Evolutionary conservation across 2,113 vertebrate species (phyloP), one percentile per base, ranked within the genome.

Genomic region (Hiodon tergisus): DNA sequence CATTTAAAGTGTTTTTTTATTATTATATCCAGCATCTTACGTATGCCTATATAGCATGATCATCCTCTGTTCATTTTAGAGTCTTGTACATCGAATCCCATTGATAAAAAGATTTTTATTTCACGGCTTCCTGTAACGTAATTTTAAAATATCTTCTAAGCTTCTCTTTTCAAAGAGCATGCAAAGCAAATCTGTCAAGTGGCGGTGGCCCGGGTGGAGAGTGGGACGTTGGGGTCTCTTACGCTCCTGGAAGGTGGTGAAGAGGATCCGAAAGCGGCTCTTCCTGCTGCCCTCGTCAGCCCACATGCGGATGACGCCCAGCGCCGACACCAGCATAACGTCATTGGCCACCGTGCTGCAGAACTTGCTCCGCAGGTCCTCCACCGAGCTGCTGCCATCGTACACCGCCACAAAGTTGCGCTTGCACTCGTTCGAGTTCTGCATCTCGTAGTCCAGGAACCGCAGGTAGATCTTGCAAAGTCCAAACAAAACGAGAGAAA

Each of bases 241-340:
- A 99, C 97, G 97, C 87, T 98, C 96, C 95, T 96, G 95, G 82
- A 96, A 99, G 79, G 96, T 98, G 1, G 97, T 99, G 92, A 95
- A 99, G 80, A 99, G 96, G 89, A 99, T 98, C 85, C 96, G 95
- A 84, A 99, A 99, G 65, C 91, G 90, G 80, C 95, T 99, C 83
- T 85, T 95, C 5, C 97, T 91, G 69, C 97, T 99, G 76, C 94
- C 92, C 88, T 99, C 96, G 2, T 98, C 97, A 0, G 96, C 96
- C 97, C 97, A 99, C 95, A 99, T 94, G 69, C 97, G 95, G 81
- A 99, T 90, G 51, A 99, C 97, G 7, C 95, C 97, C 3, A 99
- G 91, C 0, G 95, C 95, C 0, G 96, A 95, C 57, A 94, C 88
- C 70, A 99, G 90, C 94, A 97, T 98, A 73, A 99, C 92, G 66